Base-by-base conservation (phyloP, 2,888 invertebrate genomes). In the Philhelius pedissequus region DNA sequence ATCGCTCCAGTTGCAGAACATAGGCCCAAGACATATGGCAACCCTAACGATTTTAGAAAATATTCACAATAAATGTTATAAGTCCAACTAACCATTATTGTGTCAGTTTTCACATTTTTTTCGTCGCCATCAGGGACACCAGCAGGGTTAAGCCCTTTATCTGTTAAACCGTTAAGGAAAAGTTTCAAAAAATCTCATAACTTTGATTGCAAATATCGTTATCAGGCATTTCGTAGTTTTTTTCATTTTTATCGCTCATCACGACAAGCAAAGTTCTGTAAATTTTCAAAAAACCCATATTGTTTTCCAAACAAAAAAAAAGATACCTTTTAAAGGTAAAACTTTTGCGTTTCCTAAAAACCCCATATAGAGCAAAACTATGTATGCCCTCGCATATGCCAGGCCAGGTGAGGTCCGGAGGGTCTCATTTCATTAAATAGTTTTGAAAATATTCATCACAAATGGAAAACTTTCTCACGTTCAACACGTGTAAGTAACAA, bases 401-500 rank as follows among this genome's bases (percentile, higher is more conserved):
- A n/a, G n/a, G 4, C 9, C 25, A n/a, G n/a, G 8, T 38, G 15
- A 58, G 38, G n/a, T 40, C 18, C 45, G 20, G 1, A 18, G 11
- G n/a, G 11, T 43, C 27, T 45, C 15, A 64, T 64, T 64, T 64
- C n/a, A 4, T 64, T 48, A 7, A 43, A 64, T 32, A 48, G 64
- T 32, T 78, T 20, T 22, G 15, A 62, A 74, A 75, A 56, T 75
- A 43, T 68, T 75, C 35, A 43, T 52, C 20, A 68, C 45, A 66
- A 70, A 64, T 71, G 48, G 48, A 75, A 79, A 84, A 64, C 20
- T 75, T 71, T 71, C 75, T 71, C 84, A 84, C 80, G 80, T 68
- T 70, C 75, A 68, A 76, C 80, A 80, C 80, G 66, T 71, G 80
- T 80, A 84, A 75, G 80, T 80, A 84, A 75, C 70, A 66, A 58